Evolutionary conservation across 2,888 invertebrate genomes (phyloP).

Genomic region (Philonicus albiceps): DNA sequence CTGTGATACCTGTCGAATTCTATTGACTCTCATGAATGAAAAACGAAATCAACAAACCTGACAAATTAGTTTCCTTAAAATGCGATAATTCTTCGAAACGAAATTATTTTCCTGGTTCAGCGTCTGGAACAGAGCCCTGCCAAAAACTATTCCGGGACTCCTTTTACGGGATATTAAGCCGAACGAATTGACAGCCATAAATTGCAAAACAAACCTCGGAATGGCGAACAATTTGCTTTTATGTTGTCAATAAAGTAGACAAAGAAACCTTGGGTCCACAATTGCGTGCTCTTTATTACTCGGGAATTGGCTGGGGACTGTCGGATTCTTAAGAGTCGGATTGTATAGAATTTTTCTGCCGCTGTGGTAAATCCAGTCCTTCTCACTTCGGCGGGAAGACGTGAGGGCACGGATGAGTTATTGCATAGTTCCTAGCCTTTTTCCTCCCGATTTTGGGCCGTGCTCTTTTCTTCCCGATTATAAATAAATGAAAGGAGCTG

Average conservation of each 20-base stretch:
- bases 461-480: not conserved
- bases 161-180: conserved; percentile 44
- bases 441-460: not conserved
- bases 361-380: conserved; percentile 10
- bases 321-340: conserved; percentile 25
- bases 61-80: conserved; percentile 42
- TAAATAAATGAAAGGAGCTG: conserved; percentile 15
- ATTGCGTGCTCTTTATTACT: conserved; percentile 42
- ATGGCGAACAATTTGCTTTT: conserved; percentile 43
- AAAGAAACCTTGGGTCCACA: conserved; percentile 33
- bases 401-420: conserved; percentile 16
- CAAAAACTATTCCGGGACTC: conserved; percentile 20
- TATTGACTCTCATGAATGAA: not conserved
- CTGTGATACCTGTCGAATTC: not conserved
- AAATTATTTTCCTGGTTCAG: conserved; percentile 18
- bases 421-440: conserved; percentile 6
- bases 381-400: not conserved
- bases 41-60: conserved; percentile 1
- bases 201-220: conserved; percentile 42
- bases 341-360: conserved; percentile 37
- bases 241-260: conserved; percentile 44
- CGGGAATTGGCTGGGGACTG: conserved; percentile 31
- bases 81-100: conserved; percentile 16
- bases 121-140: conserved; percentile 24
- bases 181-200: conserved; percentile 38